Evolutionary conservation across 2,113 vertebrate species (phyloP).

Genomic region (Pipa parva): DNA sequence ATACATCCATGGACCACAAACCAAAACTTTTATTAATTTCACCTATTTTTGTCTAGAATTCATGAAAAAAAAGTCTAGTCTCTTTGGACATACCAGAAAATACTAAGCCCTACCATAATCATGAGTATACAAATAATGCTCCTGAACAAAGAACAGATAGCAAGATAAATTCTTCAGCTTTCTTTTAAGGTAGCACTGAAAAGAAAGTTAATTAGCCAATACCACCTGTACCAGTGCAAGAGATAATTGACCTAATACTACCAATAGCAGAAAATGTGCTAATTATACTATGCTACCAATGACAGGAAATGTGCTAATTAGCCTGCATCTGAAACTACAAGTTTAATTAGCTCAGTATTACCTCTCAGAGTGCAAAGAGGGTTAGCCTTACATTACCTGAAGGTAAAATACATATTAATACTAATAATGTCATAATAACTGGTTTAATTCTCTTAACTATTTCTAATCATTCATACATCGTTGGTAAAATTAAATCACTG

Average conservation of each 20-base stretch:
- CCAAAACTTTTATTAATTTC: no score
- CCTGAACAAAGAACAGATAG: no score
- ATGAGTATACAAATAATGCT: no score
- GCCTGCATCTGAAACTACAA: constrained; percentile 9
- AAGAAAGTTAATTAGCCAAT: constrained; percentile 27
- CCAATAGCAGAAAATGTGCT: constrained; percentile 21
- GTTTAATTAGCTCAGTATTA: constrained; percentile 33
- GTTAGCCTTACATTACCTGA: background rate
- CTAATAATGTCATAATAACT: background rate
- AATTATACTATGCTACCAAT: constrained; percentile 26
- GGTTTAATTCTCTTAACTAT: background rate
- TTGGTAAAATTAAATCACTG: no score
- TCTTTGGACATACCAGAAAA: no score
- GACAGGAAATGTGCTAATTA: constrained; percentile 38
- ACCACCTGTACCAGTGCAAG: constrained; percentile 37
- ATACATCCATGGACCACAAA: no score
- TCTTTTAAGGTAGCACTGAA: constrained; percentile 6
- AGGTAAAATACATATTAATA: constrained; percentile 24
- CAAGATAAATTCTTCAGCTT: background rate
- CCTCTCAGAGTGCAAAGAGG: background rate
- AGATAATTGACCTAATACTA: constrained; percentile 36
- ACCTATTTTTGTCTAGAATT: no score
- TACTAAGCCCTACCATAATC: no score
- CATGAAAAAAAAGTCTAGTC: no score
- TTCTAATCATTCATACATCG: no score